These are phyloP conservation scores for Fabriciana adippe DNA, from an alignment of 2,888 invertebrate species.

Conservation along the genomic window DNA sequence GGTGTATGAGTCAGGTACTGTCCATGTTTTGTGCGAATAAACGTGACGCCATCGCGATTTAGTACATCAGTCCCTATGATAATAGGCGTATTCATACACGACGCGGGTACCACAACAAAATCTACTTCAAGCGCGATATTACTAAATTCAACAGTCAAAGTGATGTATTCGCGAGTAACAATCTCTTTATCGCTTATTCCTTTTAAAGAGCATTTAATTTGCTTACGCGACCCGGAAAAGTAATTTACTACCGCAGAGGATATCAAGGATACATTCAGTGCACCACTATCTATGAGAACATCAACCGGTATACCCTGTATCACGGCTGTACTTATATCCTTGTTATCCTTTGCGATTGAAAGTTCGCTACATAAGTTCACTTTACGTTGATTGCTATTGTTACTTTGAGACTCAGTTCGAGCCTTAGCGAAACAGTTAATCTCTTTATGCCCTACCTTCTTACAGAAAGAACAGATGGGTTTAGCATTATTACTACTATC, in stretches of 20 bases:
- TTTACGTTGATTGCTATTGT: conserved; percentile 23
- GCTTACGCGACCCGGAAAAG: conserved; percentile 22
- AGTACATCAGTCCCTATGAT: conserved; percentile 43
- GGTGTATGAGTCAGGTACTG: conserved; percentile 31
- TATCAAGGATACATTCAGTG: conserved; percentile 38
- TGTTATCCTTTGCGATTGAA: neutral
- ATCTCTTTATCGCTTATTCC: conserved; percentile 33
- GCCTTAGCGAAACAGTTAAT: conserved; percentile 40
- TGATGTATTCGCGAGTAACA: conserved; percentile 25
- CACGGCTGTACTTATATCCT: conserved; percentile 31
- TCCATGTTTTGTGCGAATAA: conserved; percentile 35
- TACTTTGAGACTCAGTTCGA: neutral
- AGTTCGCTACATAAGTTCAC: conserved; percentile 37
- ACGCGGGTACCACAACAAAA: conserved; percentile 37
- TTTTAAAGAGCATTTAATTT: conserved; percentile 21
- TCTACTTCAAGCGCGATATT: conserved; percentile 39
- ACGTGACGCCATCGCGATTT: conserved; percentile 42
- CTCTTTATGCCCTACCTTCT: conserved; percentile 38
- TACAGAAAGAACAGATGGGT: conserved; percentile 38
- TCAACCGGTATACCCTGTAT: conserved; percentile 37
- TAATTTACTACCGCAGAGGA: conserved; percentile 29
- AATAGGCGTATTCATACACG: conserved; percentile 38
- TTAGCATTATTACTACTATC: conserved; percentile 10
- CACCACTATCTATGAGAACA: conserved; percentile 43
- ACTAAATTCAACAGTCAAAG: conserved; percentile 31